Evolutionary conservation across 2,113 vertebrate species (phyloP), one percentile per base, ranked within the genome.

Genomic region (Cheirogaleus medius): DNA sequence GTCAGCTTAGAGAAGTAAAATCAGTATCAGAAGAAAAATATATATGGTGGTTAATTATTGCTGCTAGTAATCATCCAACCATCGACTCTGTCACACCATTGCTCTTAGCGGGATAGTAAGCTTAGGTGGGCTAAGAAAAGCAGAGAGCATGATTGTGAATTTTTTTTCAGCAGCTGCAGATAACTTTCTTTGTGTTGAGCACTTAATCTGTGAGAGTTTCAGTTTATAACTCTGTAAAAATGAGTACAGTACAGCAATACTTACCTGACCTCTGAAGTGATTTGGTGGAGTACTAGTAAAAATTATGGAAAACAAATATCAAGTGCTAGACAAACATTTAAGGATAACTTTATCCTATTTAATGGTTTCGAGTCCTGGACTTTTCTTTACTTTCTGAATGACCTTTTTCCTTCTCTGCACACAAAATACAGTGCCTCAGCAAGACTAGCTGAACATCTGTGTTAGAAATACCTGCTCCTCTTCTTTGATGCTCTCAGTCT

Each of bases 201-300:
- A 34, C 78, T 94, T 96, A 91, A 95, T 96, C 85, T 93, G 88
- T n/a, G 29, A 5, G 37, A 76, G n/a, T 96, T 87, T 95, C 54
- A 29, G 15, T 66, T 96, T 97, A 81, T 27, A 29, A 29, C 71
- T 94, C 85, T 58, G 74, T 74, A 42, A 86, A 97, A 97, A 81
- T 68, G 73, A 95, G 71, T 29, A 63, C 25, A 83, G 60, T 13
- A 44, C 42, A 88, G 60, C 20, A n/a, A 66, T 80, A 39, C 42
- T 74, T 74, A 92, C 66, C 7, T 87, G 80, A 95, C 15, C 89
- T 85, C 94, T 73, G 32, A 74, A 76, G 29, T 60, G 69, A 95
- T 77, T 87, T 90, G 20, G 52, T 91, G 37, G n/a, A 21, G 6
- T 93, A 37, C 58, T 93, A 89, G 80, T 78, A 82, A 94, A 96